These are phyloP conservation scores for Vanessa atalanta DNA, from an alignment of 1,140 invertebrate species.

Conservation along the genomic window DNA sequence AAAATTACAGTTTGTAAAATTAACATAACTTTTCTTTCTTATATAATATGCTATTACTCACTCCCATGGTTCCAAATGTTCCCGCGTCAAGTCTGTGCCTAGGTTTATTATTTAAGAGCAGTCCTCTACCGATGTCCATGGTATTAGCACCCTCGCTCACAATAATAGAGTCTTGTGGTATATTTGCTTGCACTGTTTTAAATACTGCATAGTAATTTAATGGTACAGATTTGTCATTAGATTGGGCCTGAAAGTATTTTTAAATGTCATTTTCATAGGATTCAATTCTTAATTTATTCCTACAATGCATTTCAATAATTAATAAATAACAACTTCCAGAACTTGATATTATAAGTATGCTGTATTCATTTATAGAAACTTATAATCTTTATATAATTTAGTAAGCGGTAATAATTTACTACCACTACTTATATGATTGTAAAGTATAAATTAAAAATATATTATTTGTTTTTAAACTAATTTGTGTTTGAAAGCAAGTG, in stretches of 20 bases:
- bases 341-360: too few relatives aligned
- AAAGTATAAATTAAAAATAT: too few relatives aligned
- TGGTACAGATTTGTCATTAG: constrained; percentile 80
- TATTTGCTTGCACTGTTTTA: constrained; percentile 86
- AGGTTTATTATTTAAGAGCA: constrained; percentile 91
- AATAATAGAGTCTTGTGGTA: constrained; percentile 93
- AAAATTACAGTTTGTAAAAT: too few relatives aligned
- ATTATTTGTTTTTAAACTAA: too few relatives aligned
- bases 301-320: too few relatives aligned
- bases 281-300: too few relatives aligned
- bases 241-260: constrained; percentile 55
- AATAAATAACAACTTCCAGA: too few relatives aligned
- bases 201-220: constrained; percentile 97
- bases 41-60: constrained; percentile 42
- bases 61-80: constrained; percentile 98
- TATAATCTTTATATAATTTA: too few relatives aligned
- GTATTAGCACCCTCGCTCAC: constrained; percentile 99
- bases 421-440: background rate
- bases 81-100: constrained; percentile 94
- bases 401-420: background rate
- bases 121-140: constrained; percentile 97
- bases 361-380: too few relatives aligned
- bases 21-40: background rate
- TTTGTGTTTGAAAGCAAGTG: too few relatives aligned
- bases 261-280: too few relatives aligned